Evolutionary conservation across 1,140 invertebrate species (phyloP).

Genomic region (Listronotus oregonensis): DNA sequence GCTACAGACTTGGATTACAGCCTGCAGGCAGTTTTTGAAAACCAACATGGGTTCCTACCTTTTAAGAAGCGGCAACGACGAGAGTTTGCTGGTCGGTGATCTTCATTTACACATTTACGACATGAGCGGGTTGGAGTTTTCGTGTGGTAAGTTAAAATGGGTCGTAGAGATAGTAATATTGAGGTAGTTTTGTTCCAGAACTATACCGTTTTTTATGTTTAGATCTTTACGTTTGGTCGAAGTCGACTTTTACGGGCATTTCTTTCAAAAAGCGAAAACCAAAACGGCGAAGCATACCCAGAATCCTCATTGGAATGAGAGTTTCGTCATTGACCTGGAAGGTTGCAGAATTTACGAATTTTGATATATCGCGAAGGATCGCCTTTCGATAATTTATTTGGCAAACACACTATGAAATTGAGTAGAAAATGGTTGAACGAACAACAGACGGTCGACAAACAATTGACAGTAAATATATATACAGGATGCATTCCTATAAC

Average conservation of each 20-base stretch:
- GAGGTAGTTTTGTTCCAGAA: too few species aligned
- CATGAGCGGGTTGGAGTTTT: constrained; percentile 75
- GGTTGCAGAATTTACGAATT: constrained; percentile 86
- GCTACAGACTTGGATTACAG: constrained; percentile 85
- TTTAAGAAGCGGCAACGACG: constrained; percentile 77
- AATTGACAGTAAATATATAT: constrained; percentile 14
- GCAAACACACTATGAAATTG: constrained; percentile 58
- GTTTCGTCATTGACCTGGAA: constrained; percentile 89
- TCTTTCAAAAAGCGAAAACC: constrained; percentile 89
- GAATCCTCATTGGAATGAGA: constrained; percentile 78
- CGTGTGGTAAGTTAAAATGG: constrained; percentile 62
- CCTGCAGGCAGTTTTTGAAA: constrained; percentile 82
- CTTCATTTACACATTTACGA: constrained; percentile 81
- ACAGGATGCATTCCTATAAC: too few species aligned
- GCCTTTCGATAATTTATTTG: constrained; percentile 63
- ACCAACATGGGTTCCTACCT: constrained; percentile 89
- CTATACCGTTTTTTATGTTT: neutral
- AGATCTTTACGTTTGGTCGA: constrained; percentile 89
- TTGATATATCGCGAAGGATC: constrained; percentile 80
- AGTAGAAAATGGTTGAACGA: constrained; percentile 66
- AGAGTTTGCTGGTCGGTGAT: constrained; percentile 84
- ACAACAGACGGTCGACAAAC: constrained; percentile 54
- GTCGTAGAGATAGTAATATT: too few species aligned
- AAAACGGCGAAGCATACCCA: constrained; percentile 69
- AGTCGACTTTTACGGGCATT: constrained; percentile 93